Conservation (phyloP, 2,113 vertebrate genomes). For the Colossoma macropomum region DNA sequence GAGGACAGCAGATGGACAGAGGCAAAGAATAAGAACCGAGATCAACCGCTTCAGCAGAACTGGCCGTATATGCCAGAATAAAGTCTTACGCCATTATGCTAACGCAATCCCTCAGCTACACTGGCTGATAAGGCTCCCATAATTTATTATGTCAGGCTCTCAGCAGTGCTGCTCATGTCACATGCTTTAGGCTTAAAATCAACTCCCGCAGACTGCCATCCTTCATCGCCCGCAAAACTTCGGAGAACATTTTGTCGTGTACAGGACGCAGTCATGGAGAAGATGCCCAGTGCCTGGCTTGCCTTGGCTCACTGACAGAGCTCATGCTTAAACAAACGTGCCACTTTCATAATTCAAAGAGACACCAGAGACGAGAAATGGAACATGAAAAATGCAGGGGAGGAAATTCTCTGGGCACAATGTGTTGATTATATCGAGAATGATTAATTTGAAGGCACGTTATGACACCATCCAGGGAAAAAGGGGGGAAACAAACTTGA, state of each 20-base stretch:
- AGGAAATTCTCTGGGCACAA: slow-evolving; percentile 16
- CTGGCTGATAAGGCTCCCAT: slow-evolving; percentile 71
- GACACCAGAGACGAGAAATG: slow-evolving; percentile 65
- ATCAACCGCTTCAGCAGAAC: slow-evolving; percentile 17
- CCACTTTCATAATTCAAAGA: slow-evolving; percentile 72
- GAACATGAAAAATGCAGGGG: slow-evolving; percentile 67
- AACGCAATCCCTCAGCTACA: slow-evolving; percentile 70
- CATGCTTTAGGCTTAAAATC: slow-evolving; percentile 69
- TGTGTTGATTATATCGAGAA: slow-evolving; percentile 4
- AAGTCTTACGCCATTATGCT: slow-evolving; percentile 62
- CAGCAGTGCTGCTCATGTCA: slow-evolving; percentile 69
- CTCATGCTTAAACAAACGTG: slow-evolving; percentile 74
- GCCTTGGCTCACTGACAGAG: slow-evolving; percentile 72
- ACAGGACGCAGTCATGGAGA: slow-evolving; percentile 72
- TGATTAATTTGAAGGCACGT: slow-evolving; percentile 25
- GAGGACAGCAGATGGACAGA: background rate
- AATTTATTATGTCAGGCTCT: slow-evolving; percentile 78
- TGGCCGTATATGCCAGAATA: background rate
- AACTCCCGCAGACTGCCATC: slow-evolving; percentile 73
- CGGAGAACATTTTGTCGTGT: slow-evolving; percentile 69
- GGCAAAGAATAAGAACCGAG: background rate
- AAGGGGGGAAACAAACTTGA: slow-evolving; percentile 12
- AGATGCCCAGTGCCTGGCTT: slow-evolving; percentile 75
- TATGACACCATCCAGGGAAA: slow-evolving; percentile 20
- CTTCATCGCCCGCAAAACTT: slow-evolving; percentile 70